Evolutionary conservation across 2,113 vertebrate genomes (phyloP).

Genomic region (Cyanoramphus novaezelandiae): DNA sequence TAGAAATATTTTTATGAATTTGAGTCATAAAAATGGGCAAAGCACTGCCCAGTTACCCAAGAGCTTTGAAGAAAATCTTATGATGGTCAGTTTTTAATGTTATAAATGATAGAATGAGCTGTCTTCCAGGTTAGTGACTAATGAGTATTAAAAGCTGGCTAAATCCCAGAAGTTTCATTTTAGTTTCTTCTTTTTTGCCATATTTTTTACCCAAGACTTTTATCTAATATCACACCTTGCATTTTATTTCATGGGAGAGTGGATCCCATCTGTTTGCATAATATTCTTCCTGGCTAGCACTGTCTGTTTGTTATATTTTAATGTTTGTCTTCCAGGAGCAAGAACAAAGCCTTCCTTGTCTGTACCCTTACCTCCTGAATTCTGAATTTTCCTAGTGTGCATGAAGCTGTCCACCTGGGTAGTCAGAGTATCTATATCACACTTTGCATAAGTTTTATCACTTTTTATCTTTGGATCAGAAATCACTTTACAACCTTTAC

Average conservation of each 20-base stretch:
- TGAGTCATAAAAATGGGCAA: neutral
- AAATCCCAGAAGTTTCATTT: neutral
- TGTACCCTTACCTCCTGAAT: neutral
- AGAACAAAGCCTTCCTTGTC: neutral
- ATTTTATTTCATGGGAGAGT: neutral
- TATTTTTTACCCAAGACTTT: neutral
- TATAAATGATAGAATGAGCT: neutral
- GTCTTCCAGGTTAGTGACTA: neutral
- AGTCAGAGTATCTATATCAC: neutral
- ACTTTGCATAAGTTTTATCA: neutral
- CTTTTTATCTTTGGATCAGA: neutral
- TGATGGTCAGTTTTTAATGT: slow-evolving; percentile 14
- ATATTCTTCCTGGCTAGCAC: neutral
- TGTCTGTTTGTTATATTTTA: neutral
- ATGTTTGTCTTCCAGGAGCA: neutral
- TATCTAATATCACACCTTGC: neutral
- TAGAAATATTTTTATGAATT: slow-evolving; percentile 5
- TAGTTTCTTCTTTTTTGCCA: neutral
- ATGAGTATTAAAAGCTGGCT: neutral
- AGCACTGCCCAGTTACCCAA: neutral
- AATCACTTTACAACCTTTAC: neutral
- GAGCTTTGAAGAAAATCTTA: neutral
- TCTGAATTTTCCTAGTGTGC: neutral
- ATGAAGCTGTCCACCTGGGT: neutral
- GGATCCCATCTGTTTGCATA: neutral